Evolutionary conservation across 2,888 invertebrate species (phyloP), one percentile per base, ranked within the genome.

Genomic region (Ormia ochracea): DNA sequence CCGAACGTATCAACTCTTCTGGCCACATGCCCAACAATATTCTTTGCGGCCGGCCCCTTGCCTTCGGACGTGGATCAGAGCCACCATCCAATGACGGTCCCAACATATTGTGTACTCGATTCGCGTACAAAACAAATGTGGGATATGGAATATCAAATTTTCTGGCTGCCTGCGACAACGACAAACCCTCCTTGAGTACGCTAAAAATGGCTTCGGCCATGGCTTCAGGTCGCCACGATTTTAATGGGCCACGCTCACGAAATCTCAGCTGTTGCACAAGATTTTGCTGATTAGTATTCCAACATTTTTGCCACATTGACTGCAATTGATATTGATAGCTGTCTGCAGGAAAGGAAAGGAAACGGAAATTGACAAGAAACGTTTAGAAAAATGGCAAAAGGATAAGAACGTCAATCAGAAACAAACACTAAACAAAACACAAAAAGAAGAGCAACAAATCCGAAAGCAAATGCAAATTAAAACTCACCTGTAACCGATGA

Each of bases 201-300:
- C 96, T 96, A 91, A 96, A 96, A 86, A 97, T 97, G 83, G 97
- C 97, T 88, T 96, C 96, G 50, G 96, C 97, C 97, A 97, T 97
- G 82, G 96, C 96, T 90, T 97, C 97, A 3, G 96, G 96, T 69
- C 96, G 92, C 97, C 97, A 97, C 69, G 96, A 96, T 90, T 97
- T 97, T 83, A 97, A 91, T 0, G 97, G 97, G 7, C 97, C 97
- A 73, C 97, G 93, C 90, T 97, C 97, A 74, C 97, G 94, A 92
- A 97, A 96, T 85, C 96, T 93, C 86, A 97, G 90, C 90, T 96
- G 96, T 90, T 96, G 96, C 78, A 89, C 96, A 78, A 96, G 94
- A 88, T 96, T 92, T 86, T 95, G 95, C 90, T 96, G 96, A 90
- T 96, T 96, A 83, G 96, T 96, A 90, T 96, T 96, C 96, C 96